Evolutionary conservation across 2,888 invertebrate species (phyloP).

Genomic region (Eupithecia dodoneata): DNA sequence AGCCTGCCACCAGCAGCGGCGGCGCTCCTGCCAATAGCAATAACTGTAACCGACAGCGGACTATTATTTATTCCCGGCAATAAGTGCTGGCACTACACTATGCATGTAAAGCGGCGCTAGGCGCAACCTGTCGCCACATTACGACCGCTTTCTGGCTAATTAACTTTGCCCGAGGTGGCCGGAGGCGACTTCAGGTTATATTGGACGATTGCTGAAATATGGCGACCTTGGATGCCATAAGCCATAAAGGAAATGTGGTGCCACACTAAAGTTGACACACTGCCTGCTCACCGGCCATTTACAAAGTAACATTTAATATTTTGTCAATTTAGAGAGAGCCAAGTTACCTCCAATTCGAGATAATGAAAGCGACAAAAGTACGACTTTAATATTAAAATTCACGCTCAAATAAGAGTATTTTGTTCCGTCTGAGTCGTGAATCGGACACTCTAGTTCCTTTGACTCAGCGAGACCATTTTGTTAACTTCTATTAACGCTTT

Average conservation of each 20-base stretch:
- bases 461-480: constrained; percentile 42
- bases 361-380: background rate
- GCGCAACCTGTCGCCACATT: constrained; percentile 39
- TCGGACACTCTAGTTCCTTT: constrained; percentile 34
- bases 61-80: constrained; percentile 24
- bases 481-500: constrained; percentile 43
- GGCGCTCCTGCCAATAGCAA: constrained; percentile 19
- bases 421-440: constrained; percentile 8
- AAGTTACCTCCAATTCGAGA: background rate
- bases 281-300: background rate
- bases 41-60: constrained; percentile 7
- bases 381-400: constrained; percentile 10
- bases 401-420: constrained; percentile 23
- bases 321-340: background rate
- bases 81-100: constrained; percentile 15
- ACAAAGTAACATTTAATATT: background rate
- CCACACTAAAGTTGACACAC: background rate
- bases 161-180: constrained; percentile 29
- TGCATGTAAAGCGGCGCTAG: constrained; percentile 38
- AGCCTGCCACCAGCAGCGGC: background rate
- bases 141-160: constrained; percentile 37
- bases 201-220: constrained; percentile 5
- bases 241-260: constrained; percentile 13
- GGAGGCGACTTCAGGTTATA: constrained; percentile 7
- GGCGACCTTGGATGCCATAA: constrained; percentile 5